Percentiles rank a stretch among this genome's conserved stretches.
Conservation (phyloP, 2,888 invertebrate genomes). For the Sarcophaga subvicina region DNA sequence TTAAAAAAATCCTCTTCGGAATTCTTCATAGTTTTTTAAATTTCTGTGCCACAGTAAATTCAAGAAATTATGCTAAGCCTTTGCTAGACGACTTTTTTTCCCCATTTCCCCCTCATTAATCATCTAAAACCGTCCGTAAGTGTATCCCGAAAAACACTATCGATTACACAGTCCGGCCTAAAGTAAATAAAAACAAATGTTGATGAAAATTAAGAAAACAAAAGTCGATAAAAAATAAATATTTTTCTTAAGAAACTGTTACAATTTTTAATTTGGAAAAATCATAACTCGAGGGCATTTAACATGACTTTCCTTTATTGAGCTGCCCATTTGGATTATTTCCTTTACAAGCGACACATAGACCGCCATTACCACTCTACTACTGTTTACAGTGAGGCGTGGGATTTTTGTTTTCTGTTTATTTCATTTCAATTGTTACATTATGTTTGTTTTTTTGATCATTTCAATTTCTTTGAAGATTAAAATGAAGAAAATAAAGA, state of each 20-base stretch:
- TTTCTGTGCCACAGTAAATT: too few relatives aligned
- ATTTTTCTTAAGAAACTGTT: constrained; percentile 61
- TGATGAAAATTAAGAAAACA: too few relatives aligned
- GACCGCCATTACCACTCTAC: constrained; percentile 16
- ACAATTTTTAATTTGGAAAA: constrained; percentile 55
- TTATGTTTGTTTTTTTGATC: neutral
- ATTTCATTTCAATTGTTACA: constrained; percentile 1
- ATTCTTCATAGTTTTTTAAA: too few relatives aligned
- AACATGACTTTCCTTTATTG: constrained; percentile 47
- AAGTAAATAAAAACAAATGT: too few relatives aligned
- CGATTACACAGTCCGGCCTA: too few relatives aligned
- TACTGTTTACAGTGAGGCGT: constrained; percentile 52
- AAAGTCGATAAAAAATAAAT: constrained; percentile 38
- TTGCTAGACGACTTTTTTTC: too few relatives aligned
- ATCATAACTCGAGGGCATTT: constrained; percentile 59
- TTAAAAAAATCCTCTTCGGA: too few relatives aligned
- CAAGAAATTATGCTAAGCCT: too few relatives aligned
- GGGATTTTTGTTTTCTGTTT: constrained; percentile 33
- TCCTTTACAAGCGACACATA: neutral
- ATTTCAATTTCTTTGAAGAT: too few relatives aligned
- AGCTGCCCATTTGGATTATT: constrained; percentile 34
- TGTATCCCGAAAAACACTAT: too few relatives aligned
- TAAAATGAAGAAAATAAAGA: constrained; percentile 10
- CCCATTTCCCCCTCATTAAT: too few relatives aligned
- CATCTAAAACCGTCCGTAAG: too few relatives aligned